Conservation (phyloP, 2,113 vertebrate species). For the Channa argus region DNA sequence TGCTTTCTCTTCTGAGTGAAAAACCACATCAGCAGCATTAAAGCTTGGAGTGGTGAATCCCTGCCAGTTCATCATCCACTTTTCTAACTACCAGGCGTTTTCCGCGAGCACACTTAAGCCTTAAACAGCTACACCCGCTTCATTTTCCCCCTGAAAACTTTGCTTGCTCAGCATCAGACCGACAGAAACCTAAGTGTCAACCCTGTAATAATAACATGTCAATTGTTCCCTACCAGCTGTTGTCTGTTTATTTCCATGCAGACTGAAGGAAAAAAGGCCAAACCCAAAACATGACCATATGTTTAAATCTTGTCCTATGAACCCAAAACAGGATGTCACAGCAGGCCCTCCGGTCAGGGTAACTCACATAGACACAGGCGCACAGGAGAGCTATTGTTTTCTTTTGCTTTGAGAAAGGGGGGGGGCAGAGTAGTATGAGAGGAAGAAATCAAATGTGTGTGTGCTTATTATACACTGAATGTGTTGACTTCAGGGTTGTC, state of each 20-base stretch:
- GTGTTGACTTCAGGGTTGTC: conserved; percentile 6
- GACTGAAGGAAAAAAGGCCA: conserved; percentile 42
- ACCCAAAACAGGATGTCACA: conserved; percentile 82
- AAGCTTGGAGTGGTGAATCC: conserved; percentile 50
- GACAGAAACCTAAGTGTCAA: not conserved
- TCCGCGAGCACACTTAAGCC: conserved; percentile 31
- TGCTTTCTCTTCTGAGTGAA: conserved; percentile 31
- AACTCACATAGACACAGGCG: conserved; percentile 53
- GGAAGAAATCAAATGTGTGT: conserved; percentile 21
- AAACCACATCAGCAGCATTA: conserved; percentile 70
- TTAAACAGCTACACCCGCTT: conserved; percentile 36
- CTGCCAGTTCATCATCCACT: conserved; percentile 58
- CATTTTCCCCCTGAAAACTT: not conserved
- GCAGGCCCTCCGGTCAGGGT: conserved; percentile 70
- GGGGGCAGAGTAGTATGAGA: conserved; percentile 33
- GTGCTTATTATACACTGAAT: not conserved
- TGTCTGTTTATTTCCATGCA: conserved; percentile 66
- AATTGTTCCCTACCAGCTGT: conserved; percentile 61
- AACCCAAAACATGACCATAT: conserved; percentile 75
- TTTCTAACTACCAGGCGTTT: conserved; percentile 28
- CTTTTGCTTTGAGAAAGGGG: conserved; percentile 46
- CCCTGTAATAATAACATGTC: conserved; percentile 45
- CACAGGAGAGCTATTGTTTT: conserved; percentile 73
- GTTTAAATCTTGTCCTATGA: conserved; percentile 73
- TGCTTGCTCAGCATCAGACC: conserved; percentile 43